Evolutionary conservation across 1,140 invertebrate species (phyloP).

Genomic region (Drosophila varians): DNA sequence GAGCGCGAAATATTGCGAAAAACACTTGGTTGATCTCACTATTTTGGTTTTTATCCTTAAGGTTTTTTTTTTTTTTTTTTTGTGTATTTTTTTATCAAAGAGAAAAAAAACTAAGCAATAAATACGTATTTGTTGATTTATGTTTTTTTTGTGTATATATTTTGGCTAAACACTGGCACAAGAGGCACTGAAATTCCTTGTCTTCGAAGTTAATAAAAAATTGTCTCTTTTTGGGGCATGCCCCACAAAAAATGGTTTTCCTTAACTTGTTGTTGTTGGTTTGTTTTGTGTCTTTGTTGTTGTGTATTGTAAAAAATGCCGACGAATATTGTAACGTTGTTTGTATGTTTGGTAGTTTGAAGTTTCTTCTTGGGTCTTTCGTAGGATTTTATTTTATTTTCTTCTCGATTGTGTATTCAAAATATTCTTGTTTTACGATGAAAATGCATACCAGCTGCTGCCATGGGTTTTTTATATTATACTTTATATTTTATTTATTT

Average conservation of each 20-base stretch:
- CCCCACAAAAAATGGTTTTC: conserved; percentile 52
- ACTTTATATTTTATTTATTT: conserved; percentile 39
- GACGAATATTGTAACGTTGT: conserved; percentile 68
- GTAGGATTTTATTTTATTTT: conserved; percentile 16
- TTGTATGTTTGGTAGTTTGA: conserved; percentile 53
- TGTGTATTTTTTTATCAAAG: conserved; percentile 73
- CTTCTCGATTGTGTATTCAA: conserved; percentile 38
- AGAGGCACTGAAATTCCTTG: conserved; percentile 82
- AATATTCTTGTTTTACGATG: conserved; percentile 48
- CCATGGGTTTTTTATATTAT: conserved; percentile 47
- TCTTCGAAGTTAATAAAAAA: conserved; percentile 78
- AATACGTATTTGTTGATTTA: conserved; percentile 70
- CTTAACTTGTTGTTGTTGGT: conserved; percentile 31
- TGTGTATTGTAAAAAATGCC: conserved; percentile 70
- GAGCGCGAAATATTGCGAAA: conserved; percentile 34
- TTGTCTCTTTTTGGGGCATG: conserved; percentile 21
- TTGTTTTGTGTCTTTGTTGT: conserved; percentile 43
- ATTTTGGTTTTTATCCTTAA: conserved; percentile 18
- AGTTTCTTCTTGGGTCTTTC: conserved; percentile 42
- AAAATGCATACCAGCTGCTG: conserved; percentile 74
- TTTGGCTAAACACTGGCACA: conserved; percentile 82
- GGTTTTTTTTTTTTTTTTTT: conserved; percentile 45
- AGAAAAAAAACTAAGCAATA: conserved; percentile 81
- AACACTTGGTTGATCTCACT: conserved; percentile 31
- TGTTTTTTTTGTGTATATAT: conserved; percentile 74